Evolutionary conservation across 2,888 invertebrate genomes (phyloP).

Genomic region (Diploptera punctata): DNA sequence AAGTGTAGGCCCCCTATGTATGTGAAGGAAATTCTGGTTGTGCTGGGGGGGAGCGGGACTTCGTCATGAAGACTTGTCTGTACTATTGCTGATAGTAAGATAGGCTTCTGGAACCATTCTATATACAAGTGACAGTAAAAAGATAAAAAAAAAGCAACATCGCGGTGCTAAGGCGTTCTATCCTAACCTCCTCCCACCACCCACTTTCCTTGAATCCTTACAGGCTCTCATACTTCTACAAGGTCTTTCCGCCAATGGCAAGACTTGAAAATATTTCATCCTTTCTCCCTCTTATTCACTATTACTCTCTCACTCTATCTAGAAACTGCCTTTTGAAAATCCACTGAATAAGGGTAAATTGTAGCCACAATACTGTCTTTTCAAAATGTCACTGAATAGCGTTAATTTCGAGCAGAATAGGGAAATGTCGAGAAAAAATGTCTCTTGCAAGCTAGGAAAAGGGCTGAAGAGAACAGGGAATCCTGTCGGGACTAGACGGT

Average conservation of each 20-base stretch:
- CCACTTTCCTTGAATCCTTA: not conserved
- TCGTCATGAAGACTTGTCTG: constrained; percentile 29
- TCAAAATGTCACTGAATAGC: constrained; percentile 46
- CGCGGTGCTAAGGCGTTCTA: not conserved
- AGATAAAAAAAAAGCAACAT: constrained; percentile 11
- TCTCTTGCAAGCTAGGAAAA: constrained; percentile 28
- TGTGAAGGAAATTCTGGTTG: not conserved
- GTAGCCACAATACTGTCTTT: constrained; percentile 47
- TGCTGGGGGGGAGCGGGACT: not conserved
- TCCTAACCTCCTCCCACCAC: not conserved
- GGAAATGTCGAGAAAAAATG: constrained; percentile 41
- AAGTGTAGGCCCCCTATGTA: not conserved
- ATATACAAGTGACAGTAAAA: not conserved
- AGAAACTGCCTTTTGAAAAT: constrained; percentile 44
- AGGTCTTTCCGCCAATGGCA: constrained; percentile 35
- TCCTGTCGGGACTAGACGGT: constrained; percentile 23
- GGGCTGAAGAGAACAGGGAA: constrained; percentile 15
- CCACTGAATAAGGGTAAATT: constrained; percentile 45
- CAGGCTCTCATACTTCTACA: constrained; percentile 24
- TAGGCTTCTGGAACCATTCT: constrained; percentile 13
- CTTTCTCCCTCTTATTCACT: constrained; percentile 13
- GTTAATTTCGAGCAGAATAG: constrained; percentile 45
- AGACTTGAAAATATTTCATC: constrained; percentile 39
- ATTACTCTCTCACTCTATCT: constrained; percentile 26
- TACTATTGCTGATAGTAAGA: constrained; percentile 25